Evolutionary conservation across 1,140 invertebrate species (phyloP).

Genomic region (Drosophila santomea): DNA sequence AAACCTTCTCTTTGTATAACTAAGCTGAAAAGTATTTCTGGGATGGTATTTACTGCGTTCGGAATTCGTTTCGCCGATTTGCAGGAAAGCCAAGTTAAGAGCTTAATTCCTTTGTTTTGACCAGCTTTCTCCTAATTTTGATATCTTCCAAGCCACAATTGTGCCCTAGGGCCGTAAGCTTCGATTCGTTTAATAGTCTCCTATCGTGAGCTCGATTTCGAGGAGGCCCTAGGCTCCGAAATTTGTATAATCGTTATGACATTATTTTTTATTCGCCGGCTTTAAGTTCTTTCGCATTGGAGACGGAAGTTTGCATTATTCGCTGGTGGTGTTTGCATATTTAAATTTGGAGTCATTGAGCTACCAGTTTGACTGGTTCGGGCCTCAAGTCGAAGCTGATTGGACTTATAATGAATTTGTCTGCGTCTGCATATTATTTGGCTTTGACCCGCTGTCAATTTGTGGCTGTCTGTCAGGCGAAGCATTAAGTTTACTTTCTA

Average conservation of each 20-base stretch:
- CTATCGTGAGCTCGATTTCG: slow-evolving; percentile 34
- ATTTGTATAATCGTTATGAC: slow-evolving; percentile 53
- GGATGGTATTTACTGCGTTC: background rate
- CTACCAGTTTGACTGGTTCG: slow-evolving; percentile 46
- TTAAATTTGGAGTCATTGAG: slow-evolving; percentile 50
- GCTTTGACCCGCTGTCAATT: slow-evolving; percentile 53
- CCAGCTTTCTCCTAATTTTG: slow-evolving; percentile 40
- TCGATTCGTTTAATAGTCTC: slow-evolving; percentile 36
- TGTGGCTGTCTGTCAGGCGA: slow-evolving; percentile 34
- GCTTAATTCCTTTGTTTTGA: slow-evolving; percentile 20
- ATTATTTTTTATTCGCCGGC: slow-evolving; percentile 31
- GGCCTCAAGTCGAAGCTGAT: slow-evolving; percentile 23
- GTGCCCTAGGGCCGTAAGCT: slow-evolving; percentile 16
- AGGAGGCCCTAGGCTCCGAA: slow-evolving; percentile 27
- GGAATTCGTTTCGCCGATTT: background rate
- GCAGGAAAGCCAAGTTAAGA: background rate
- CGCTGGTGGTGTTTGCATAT: slow-evolving; percentile 14
- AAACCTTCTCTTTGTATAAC: too few species aligned
- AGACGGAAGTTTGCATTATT: slow-evolving; percentile 50
- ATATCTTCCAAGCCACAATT: slow-evolving; percentile 6
- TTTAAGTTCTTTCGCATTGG: slow-evolving; percentile 11
- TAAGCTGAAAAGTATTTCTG: too few species aligned
- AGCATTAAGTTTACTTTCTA: slow-evolving; percentile 59
- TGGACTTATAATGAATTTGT: slow-evolving; percentile 55
- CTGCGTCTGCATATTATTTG: slow-evolving; percentile 49